These are phyloP conservation scores for Tanypteryx hageni DNA, from an alignment of 2,888 invertebrate genomes.

Conservation along the genomic window DNA sequence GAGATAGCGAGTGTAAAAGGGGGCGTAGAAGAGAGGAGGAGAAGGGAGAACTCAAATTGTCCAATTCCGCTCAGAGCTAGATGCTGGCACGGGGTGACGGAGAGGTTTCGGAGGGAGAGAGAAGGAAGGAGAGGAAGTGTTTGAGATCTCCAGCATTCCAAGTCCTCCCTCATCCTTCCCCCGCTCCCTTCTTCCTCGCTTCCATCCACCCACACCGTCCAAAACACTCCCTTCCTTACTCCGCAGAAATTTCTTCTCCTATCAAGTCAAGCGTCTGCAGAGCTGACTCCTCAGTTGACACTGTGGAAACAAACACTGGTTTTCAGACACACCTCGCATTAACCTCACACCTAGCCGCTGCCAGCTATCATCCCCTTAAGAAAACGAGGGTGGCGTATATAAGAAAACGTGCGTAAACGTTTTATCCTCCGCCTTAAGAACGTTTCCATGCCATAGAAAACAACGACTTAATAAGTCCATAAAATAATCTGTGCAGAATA, in stretches of 20 bases:
- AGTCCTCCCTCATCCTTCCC: no score
- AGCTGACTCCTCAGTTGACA: neutral
- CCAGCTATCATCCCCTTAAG: neutral
- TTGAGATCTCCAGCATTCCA: conserved; percentile 15
- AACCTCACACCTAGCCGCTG: neutral
- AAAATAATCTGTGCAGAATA: neutral
- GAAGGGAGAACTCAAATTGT: conserved; percentile 2
- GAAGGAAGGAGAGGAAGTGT: neutral
- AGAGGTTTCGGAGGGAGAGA: no score
- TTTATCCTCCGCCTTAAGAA: no score
- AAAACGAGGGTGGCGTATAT: neutral
- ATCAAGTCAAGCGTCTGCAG: neutral
- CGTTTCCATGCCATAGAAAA: no score
- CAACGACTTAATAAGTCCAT: no score
- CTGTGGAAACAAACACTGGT: neutral
- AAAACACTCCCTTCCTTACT: conserved; percentile 7
- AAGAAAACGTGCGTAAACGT: neutral
- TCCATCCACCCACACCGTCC: conserved; percentile 13
- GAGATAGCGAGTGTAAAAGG: conserved; percentile 20
- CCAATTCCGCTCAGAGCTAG: conserved; percentile 21
- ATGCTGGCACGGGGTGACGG: neutral
- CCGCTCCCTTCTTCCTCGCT: neutral
- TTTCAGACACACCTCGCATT: neutral
- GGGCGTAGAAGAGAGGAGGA: neutral
- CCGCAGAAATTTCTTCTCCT: neutral